Conservation (phyloP, 2,888 invertebrate species). For the Tetheella fluctuosa region DNA sequence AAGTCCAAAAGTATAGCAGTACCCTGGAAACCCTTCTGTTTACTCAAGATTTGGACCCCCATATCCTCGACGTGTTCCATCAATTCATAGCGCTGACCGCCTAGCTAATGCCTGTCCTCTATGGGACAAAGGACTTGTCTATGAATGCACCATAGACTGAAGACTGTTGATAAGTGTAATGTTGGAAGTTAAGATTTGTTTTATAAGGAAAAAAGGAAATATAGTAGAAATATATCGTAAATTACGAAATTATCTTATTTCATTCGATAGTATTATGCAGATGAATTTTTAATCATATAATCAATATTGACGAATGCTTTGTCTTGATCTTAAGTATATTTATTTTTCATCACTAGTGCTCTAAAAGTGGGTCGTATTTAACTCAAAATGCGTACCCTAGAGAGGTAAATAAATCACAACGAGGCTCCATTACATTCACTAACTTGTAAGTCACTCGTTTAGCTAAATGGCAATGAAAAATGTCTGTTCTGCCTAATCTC, state of each 20-base stretch:
- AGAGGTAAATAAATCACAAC: too few relatives aligned
- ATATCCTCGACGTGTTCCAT: slow-evolving; percentile 98
- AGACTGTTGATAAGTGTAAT: not conserved
- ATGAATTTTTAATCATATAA: not conserved
- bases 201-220: not conserved
- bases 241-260: not conserved
- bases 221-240: not conserved
- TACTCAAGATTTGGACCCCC: slow-evolving; percentile 97
- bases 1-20: slow-evolving; percentile 98
- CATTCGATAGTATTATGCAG: not conserved
- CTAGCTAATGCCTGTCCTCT: slow-evolving; percentile 53
- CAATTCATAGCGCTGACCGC: slow-evolving; percentile 96
- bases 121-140: not conserved
- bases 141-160: slow-evolving; percentile 10
- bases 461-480: too few relatives aligned
- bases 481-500: too few relatives aligned
- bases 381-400: too few relatives aligned
- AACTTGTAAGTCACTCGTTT: too few relatives aligned
- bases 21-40: slow-evolving; percentile 97
- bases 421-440: too few relatives aligned
- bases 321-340: too few relatives aligned
- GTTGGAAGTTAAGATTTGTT: not conserved
- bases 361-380: too few relatives aligned
- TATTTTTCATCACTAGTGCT: too few relatives aligned
- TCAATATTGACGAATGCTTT: not conserved